Evolutionary conservation across 2,888 invertebrate genomes (phyloP), one percentile per base, ranked within the genome.

Genomic region (Nezara viridula): DNA sequence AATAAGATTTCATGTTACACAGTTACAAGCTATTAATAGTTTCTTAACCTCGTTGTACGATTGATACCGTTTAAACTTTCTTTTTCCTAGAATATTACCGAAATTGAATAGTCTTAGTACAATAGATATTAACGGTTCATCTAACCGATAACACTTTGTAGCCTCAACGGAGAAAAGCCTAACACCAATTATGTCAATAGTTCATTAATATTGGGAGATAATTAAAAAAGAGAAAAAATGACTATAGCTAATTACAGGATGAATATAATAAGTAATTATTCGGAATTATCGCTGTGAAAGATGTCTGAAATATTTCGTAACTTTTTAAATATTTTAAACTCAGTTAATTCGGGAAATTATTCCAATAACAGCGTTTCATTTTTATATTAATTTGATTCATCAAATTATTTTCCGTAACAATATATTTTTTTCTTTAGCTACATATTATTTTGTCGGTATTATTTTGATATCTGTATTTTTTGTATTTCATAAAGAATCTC

Each of bases 51-150:
- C 66, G 66, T 19, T 1, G 19, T 73, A 73, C 66, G 66, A 19
- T 73, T 37, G 66, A 73, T 73, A 27, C n/a, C 32, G 24, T 44
- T n/a, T 37, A 47, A 81, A 47, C 81, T 81, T 81, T 81, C 81
- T 81, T 81, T 81, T 81, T 47, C 44, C n/a, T 24, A 81, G 81
- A 81, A 81, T 81, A 81, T 47, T 44, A 6, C 81, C 40, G 44
- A 81, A 44, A 44, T 81, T 47, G 81, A 81, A 81, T 47, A 44
- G 44, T 44, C n/a, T n/a, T n/a, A 47, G 81, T 81, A 81, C 81
- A 81, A 81, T 81, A 47, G 81, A 47, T 81, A 47, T n/a, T 81
- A 81, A 81, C 81, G 81, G 81, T 81, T n/a, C 81, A 73, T 47
- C 44, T 44, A 12, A 47, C 44, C 21, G 44, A 81, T 81, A 81